These are phyloP conservation scores for Ctenopoma kingsleyae DNA, from an alignment of 2,797 vertebrate species.

Conservation along the genomic window DNA sequence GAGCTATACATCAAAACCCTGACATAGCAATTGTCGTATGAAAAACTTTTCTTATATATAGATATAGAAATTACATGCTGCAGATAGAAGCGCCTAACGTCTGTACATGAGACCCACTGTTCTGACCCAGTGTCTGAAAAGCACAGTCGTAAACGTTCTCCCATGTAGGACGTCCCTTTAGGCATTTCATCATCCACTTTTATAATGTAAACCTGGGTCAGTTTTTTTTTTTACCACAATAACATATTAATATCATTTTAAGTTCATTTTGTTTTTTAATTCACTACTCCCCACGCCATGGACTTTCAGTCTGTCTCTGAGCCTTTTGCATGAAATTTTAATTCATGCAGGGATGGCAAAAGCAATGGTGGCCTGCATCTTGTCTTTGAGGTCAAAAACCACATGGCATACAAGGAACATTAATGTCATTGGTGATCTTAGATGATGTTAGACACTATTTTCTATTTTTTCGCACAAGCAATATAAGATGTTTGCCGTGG, in stretches of 20 bases:
- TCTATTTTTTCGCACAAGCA: conserved; percentile 32
- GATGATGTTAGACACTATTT: conserved; percentile 40
- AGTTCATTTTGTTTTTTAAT: conserved; percentile 6
- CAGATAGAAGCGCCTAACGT: too few relatives aligned
- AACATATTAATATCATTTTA: conserved; percentile 13
- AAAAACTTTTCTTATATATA: too few relatives aligned
- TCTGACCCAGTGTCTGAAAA: too few relatives aligned
- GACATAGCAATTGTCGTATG: too few relatives aligned
- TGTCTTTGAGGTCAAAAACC: conserved; percentile 49
- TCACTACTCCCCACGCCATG: background rate
- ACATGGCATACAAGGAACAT: conserved; percentile 21
- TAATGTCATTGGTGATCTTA: conserved; percentile 9
- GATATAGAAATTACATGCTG: too few relatives aligned
- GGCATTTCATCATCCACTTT: too few relatives aligned
- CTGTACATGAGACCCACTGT: too few relatives aligned
- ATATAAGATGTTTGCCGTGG: conserved; percentile 48
- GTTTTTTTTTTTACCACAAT: conserved; percentile 9
- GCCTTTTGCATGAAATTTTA: conserved; percentile 40
- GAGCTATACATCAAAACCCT: too few relatives aligned
- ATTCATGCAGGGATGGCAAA: conserved; percentile 40
- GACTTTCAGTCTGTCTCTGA: conserved; percentile 13
- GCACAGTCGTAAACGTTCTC: too few relatives aligned
- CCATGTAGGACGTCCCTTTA: too few relatives aligned
- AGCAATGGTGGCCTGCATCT: conserved; percentile 32
- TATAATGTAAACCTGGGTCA: conserved; percentile 3